These are phyloP conservation scores for Danaus plexippus DNA, from an alignment of 1,140 invertebrate genomes.

Conservation along the genomic window DNA sequence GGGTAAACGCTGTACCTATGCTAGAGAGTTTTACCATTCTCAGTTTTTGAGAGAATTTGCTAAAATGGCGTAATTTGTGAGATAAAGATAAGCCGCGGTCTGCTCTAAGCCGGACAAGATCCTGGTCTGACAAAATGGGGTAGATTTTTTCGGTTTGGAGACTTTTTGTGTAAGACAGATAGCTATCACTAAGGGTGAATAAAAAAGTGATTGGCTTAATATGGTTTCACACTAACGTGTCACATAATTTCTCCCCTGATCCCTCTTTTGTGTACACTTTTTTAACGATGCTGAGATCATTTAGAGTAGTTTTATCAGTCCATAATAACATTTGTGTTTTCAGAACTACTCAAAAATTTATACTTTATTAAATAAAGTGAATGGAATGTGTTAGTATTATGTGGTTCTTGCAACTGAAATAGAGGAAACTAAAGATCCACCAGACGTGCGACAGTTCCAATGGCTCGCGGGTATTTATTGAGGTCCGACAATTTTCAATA, in stretches of 20 bases:
- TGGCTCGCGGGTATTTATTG: constrained; percentile 48
- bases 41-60: constrained; percentile 48
- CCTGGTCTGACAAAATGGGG: constrained; percentile 39
- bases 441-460: constrained; percentile 16
- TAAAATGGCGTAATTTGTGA: constrained; percentile 58
- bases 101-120: constrained; percentile 36
- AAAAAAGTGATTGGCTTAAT: constrained; percentile 20
- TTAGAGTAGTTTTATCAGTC: too few species aligned
- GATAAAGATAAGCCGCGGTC: constrained; percentile 45
- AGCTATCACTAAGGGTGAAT: constrained; percentile 18
- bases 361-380: too few species aligned
- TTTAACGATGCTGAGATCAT: too few species aligned
- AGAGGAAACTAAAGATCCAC: too few species aligned
- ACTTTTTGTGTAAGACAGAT: constrained; percentile 27
- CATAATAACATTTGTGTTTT: too few species aligned
- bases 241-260: too few species aligned
- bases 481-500: constrained; percentile 55
- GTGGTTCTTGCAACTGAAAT: too few species aligned
- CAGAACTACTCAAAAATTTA: too few species aligned
- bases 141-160: constrained; percentile 10
- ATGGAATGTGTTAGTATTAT: too few species aligned
- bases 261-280: too few species aligned
- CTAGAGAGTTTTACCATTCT: constrained; percentile 41
- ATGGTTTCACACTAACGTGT: not conserved
- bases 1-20: constrained; percentile 19